Percentiles rank a stretch among this genome's conserved stretches.
Conservation (phyloP, 2,113 vertebrate species). For the Sorex araneus region DNA sequence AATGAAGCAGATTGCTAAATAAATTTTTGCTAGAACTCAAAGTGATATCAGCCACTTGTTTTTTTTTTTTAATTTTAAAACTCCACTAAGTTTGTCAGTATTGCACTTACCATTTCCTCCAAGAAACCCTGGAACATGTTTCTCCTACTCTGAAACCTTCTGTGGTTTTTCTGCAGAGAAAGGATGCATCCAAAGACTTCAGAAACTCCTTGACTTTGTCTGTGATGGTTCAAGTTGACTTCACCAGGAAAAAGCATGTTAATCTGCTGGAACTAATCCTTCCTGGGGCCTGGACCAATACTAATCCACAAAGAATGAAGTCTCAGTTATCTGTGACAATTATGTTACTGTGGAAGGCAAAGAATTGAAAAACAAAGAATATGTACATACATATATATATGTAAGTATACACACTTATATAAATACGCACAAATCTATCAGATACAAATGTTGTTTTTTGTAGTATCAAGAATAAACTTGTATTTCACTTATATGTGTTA, state of each 20-base stretch:
- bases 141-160: neutral
- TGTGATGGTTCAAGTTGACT: neutral
- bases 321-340: conserved; percentile 24
- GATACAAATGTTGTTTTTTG: neutral
- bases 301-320: conserved; percentile 57
- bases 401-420: too few relatives aligned
- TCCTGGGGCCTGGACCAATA: neutral
- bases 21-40: neutral
- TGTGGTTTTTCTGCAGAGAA: neutral
- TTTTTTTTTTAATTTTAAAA: neutral
- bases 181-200: neutral
- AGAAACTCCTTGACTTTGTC: neutral
- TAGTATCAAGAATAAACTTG: neutral
- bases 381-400: neutral
- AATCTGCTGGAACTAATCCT: conserved; percentile 69
- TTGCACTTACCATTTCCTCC: neutral
- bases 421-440: neutral
- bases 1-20: neutral
- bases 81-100: neutral
- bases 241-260: neutral
- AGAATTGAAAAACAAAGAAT: neutral
- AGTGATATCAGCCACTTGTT: neutral
- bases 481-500: neutral
- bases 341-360: neutral
- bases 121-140: neutral